A percentile compares a stretch with the other conserved stretches of the same genome.
phyloP scores from a whole-genome alignment of 2,888 invertebrate species.

The Pristionchus exspectatus region DNA sequence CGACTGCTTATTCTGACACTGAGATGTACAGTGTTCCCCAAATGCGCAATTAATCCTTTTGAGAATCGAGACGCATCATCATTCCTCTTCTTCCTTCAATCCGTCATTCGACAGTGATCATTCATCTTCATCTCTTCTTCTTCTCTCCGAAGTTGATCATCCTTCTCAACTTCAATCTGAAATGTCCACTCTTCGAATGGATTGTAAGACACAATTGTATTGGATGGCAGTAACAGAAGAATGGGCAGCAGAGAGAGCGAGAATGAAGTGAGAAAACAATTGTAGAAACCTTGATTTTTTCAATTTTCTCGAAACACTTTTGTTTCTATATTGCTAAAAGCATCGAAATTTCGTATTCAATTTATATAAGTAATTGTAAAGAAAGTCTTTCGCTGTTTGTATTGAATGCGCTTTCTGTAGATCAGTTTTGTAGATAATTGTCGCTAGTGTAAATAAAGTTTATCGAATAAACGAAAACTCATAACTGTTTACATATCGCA shows the following conservation, averaged over 20 bases:
- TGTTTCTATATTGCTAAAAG: neutral
- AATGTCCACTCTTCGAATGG: neutral
- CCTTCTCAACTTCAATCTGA: neutral
- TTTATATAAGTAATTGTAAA: neutral
- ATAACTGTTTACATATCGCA: too few species aligned
- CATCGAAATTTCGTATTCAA: neutral
- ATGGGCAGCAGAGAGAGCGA: slow-evolving; percentile 5
- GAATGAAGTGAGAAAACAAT: neutral
- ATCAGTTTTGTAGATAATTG: neutral
- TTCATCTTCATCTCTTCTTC: neutral
- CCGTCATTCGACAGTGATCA: neutral
- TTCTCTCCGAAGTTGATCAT: neutral
- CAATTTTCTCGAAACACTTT: neutral
- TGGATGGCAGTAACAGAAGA: slow-evolving; percentile 12
- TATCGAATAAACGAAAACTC: neutral
- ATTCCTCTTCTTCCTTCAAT: neutral
- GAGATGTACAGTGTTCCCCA: too few species aligned
- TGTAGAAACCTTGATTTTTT: neutral
- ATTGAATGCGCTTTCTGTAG: neutral
- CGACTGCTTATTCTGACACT: too few species aligned
- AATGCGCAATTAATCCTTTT: neutral
- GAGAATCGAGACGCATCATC: neutral
- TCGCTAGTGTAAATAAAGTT: slow-evolving; percentile 11
- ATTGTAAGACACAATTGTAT: neutral
- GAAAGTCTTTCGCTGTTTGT: neutral